Evolutionary conservation across 2,888 invertebrate genomes (phyloP), one percentile per base, ranked within the genome.

Genomic region (Pseudococcus jackbeardsleyi): DNA sequence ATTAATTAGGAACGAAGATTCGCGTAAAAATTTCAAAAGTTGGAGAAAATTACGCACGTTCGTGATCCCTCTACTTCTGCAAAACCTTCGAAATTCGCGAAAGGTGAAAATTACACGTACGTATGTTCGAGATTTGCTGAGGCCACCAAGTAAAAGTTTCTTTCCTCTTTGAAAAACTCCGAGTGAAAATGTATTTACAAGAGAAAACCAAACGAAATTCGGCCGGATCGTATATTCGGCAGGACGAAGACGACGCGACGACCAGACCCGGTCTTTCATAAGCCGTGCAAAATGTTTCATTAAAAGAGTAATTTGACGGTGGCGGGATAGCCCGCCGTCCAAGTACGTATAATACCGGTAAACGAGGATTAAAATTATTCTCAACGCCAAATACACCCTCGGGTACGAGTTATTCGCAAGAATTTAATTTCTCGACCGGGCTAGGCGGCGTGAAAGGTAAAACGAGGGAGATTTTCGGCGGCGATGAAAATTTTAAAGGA

Each of bases 341-440:
- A 26, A 68, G 68, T 11, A n/a, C 48, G 68, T 26, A 12, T 68
- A 68, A 68, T 68, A 68, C 68, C 22, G 26, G 68, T 68, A 68
- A 68, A 68, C 2, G 22, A 26, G 26, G 12, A 26, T 22, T 68
- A 68, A 68, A 68, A 68, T 68, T 26, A 68, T 68, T 68, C 68
- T 54, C 68, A 68, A 11, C 68, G 68, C 68, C 68, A 68, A 68
- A 68, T 68, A 68, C 68, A 68, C 68, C 68, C 68, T 68, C 68
- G 68, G 26, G 68, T 68, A 68, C 68, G 68, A 68, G 68, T 68
- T 68, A 68, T 68, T 68, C 68, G 68, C 68, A 26, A 26, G 68
- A 68, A 68, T 68, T 68, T 68, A 68, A 68, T 68, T 68, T 68
- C 68, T 68, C 26, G 68, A 12, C 22, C 12, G 11, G 68, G 12